Base-by-base conservation (phyloP, 53 echinoderm and acorn worm species). In the Temnopleurus reevesii region DNA sequence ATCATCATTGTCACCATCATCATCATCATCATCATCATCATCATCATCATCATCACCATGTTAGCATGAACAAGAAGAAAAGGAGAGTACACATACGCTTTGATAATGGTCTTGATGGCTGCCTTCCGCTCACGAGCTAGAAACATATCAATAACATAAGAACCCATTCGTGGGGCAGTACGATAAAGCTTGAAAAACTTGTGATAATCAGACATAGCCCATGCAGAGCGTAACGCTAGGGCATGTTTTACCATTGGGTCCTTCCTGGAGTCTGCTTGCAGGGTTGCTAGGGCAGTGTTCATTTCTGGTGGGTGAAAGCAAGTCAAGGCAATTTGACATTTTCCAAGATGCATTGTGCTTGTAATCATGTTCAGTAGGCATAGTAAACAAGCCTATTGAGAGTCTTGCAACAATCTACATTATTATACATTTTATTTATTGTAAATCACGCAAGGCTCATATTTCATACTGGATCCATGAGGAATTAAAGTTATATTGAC, bases 61-160 rank as follows among this genome's bases (percentile, higher is more conserved):
- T 56, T 56, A 60, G 10, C 27, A 60, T 12, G 60, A 60, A 56
- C 56, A 56, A n/a, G 36, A 46, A 86, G 41, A 56, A 31, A 89
- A 17, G 30, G 54, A 64, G 76, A 57, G 55, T 43, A 94, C 92
- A 97, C 97, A 90, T 97, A 97, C 97, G 97, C 91, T 81, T 97
- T 95, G 77, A 94, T 82, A 36, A 97, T 93, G 30, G 84, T 53
- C 58, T 95, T 89, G 57, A 95, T 34, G 0, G 97, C 97, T 5
- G n/a, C 24, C 77, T 94, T 95, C 76, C 97, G 80, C 89, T 97
- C 95, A 19, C 97, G 89, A 57, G 90, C 93, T 71, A 97, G 51
- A 93, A 95, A 97, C 93, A 97, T 90, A 84, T 97, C 95, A 59
- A 97, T 94, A 54, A 97, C 81, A 85, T 94, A 95, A 29, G 91